These are phyloP conservation scores for Parazoanthus darwini DNA, from an alignment of 92 coral and sea anemone genomes.

Conservation along the genomic window DNA sequence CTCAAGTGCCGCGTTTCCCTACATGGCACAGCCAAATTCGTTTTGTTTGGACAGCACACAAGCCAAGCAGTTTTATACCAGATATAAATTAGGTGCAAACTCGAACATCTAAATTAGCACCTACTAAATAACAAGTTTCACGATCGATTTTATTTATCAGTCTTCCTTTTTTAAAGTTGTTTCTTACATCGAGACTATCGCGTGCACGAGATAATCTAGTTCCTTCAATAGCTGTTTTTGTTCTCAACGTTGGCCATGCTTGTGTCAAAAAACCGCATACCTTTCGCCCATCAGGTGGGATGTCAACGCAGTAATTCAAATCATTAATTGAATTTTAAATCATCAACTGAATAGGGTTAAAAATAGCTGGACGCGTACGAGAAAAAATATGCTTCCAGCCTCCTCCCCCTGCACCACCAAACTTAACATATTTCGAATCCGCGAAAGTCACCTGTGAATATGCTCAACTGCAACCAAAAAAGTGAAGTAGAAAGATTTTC, in stretches of 20 bases:
- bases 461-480: not conserved
- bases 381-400: too few relatives aligned
- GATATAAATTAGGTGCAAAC: too few relatives aligned
- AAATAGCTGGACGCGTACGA: not conserved
- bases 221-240: not conserved
- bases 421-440: not conserved
- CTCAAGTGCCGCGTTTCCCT: not conserved
- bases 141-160: not conserved
- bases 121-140: not conserved
- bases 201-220: not conserved
- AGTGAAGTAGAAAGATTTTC: not conserved
- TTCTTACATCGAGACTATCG: not conserved
- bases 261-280: not conserved
- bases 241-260: not conserved
- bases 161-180: not conserved
- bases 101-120: not conserved
- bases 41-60: not conserved
- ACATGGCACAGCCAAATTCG: not conserved
- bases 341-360: not conserved
- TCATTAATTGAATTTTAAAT: too few relatives aligned
- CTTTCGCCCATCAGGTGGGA: not conserved
- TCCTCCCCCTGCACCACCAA: not conserved
- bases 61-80: not conserved
- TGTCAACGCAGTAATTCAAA: not conserved
- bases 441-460: not conserved